These are phyloP conservation scores for Cheilosia variabilis DNA, from an alignment of 2,888 invertebrate species.

Conservation along the genomic window DNA sequence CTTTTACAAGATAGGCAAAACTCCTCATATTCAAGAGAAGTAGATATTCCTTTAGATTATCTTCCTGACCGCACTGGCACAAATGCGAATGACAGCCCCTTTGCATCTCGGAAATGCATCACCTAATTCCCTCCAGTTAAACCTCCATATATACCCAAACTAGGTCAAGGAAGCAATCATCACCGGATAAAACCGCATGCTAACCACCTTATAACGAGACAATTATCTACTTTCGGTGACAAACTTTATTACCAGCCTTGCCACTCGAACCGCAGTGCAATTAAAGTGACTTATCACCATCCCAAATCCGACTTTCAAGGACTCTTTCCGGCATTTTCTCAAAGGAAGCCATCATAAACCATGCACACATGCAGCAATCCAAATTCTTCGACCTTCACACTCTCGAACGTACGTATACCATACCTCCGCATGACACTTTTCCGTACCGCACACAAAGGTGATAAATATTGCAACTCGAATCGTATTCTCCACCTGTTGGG, in stretches of 20 bases:
- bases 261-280: slow-evolving; percentile 49
- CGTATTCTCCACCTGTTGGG: slow-evolving; percentile 38
- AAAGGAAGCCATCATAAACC: slow-evolving; percentile 55
- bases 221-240: slow-evolving; percentile 54
- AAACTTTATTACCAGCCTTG: slow-evolving; percentile 33
- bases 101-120: neutral
- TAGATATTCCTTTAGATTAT: too few relatives aligned
- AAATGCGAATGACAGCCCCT: neutral
- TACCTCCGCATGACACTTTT: slow-evolving; percentile 19
- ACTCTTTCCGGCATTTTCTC: slow-evolving; percentile 12
- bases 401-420: neutral
- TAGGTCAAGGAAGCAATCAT: slow-evolving; percentile 1
- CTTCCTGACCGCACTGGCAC: too few relatives aligned
- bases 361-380: slow-evolving; percentile 7
- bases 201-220: slow-evolving; percentile 57
- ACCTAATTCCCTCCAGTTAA: neutral
- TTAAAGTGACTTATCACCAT: slow-evolving; percentile 62
- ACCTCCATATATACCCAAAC: neutral
- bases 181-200: slow-evolving; percentile 4
- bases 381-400: slow-evolving; percentile 50
- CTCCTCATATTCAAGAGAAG: too few relatives aligned
- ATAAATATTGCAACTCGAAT: slow-evolving; percentile 26
- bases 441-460: slow-evolving; percentile 35
- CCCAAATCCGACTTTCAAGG: slow-evolving; percentile 43
- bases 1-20: too few relatives aligned